Conservation (phyloP, 1,140 invertebrate genomes). For the Aphis gossypii region DNA sequence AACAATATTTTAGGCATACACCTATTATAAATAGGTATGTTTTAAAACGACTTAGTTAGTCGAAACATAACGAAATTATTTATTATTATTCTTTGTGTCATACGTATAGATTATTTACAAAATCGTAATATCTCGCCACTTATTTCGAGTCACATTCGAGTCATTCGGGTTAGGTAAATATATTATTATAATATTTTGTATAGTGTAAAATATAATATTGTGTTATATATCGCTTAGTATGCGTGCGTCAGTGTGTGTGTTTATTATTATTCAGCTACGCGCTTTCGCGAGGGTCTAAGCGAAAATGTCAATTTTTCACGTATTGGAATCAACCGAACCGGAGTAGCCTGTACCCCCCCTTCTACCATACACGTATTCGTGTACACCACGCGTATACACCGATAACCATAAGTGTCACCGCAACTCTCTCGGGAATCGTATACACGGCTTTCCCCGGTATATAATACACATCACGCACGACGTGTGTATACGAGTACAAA, state of each 20-base stretch:
- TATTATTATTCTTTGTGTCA: neutral
- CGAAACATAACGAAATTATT: neutral
- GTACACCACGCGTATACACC: slow-evolving; percentile 6
- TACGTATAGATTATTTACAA: neutral
- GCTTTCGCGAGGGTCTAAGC: neutral
- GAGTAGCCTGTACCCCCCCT: neutral
- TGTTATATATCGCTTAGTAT: neutral
- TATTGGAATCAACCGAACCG: neutral
- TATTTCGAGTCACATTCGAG: neutral
- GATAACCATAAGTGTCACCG: slow-evolving; percentile 42
- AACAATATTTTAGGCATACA: neutral
- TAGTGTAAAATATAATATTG: neutral
- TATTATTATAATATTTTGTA: too few species aligned
- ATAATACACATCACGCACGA: neutral
- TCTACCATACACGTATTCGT: neutral
- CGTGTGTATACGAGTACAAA: neutral
- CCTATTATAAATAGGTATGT: neutral
- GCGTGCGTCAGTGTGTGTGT: neutral
- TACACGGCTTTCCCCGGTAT: slow-evolving; percentile 27
- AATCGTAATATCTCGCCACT: neutral
- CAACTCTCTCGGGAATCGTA: slow-evolving; percentile 28
- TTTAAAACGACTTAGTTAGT: neutral
- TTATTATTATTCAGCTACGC: neutral
- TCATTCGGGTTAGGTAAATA: too few species aligned
- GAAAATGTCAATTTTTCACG: slow-evolving; percentile 19